Base-by-base conservation (phyloP, 2,797 vertebrate genomes). In the Coilia nasus region DNA sequence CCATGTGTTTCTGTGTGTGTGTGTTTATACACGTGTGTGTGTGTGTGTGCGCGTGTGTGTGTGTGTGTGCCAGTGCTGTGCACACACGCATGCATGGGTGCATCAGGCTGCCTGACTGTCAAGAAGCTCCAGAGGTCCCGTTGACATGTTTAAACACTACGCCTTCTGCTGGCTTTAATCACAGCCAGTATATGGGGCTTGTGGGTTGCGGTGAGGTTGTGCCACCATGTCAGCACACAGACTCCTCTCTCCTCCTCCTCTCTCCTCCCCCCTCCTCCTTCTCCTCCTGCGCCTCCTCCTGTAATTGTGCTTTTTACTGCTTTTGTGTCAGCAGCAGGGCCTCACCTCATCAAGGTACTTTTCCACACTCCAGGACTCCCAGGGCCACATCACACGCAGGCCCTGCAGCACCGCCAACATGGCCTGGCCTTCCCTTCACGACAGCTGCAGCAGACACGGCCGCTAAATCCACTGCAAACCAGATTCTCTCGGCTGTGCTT, bases 11-110 rank as follows among this genome's bases (percentile, higher is more conserved):
- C 9, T 19, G 0, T 75, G 47, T 87, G 86, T 81, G 81, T 60
- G 86, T 86, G 85, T 90, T 82, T 71, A 62, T 64, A 23, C 81
- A 41, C 75, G 82, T 82, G 71, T 85, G 82, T 54, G 31, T 47
- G 59, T 83, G 82, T 86, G 84, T 31, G 67, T 82, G 47, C 57
- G 23, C 25, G 82, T 82, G 71, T 85, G 82, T 54, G 31, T 47
- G 59, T 83, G 82, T 86, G 84, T 31, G 67, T 82, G 47, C 57
- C n/a, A n/a, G n/a, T n/a, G n/a, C n/a, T n/a, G 3, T 47, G 7
- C 2, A 54, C 50, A 54, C 64, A 28, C 12, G 23, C 62, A 67
- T 31, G 62, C 23, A 67, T 28, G 50, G 50, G 50, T 14, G 25
- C 62, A 71, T 71, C 28, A 71, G 64, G 7, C 6, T 78, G 35